Conservation (phyloP, 2,888 invertebrate species). For the Eurois occulta region DNA sequence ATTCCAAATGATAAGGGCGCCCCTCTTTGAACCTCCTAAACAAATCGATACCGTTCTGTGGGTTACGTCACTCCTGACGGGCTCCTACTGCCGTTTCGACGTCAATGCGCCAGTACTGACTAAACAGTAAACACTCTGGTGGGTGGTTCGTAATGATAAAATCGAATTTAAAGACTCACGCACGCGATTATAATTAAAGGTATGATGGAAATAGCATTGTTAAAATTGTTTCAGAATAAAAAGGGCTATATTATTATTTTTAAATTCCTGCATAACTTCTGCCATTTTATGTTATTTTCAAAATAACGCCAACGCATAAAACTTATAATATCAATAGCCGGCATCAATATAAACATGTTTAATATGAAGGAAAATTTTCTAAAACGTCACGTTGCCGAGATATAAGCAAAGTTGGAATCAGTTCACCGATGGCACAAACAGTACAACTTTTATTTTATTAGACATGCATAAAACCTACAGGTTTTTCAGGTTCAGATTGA, state of each 20-base stretch:
- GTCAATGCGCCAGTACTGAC: background rate
- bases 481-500: no score
- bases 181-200: background rate
- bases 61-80: constrained; percentile 32
- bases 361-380: no score
- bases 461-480: no score
- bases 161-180: background rate
- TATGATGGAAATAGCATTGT: background rate
- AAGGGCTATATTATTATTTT: background rate
- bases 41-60: constrained; percentile 41
- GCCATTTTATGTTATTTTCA: background rate
- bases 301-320: background rate
- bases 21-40: constrained; percentile 2
- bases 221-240: background rate
- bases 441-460: no score
- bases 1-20: constrained; percentile 1
- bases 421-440: no score
- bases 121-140: background rate
- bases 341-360: background rate
- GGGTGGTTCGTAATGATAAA: background rate
- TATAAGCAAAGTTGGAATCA: no score
- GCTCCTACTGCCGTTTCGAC: constrained; percentile 8
- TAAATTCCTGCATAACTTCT: background rate
- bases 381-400: no score
- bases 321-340: background rate